These are phyloP conservation scores for Lindbergichthys nudifrons DNA, from an alignment of 2,797 vertebrate genomes.

Conservation along the genomic window DNA sequence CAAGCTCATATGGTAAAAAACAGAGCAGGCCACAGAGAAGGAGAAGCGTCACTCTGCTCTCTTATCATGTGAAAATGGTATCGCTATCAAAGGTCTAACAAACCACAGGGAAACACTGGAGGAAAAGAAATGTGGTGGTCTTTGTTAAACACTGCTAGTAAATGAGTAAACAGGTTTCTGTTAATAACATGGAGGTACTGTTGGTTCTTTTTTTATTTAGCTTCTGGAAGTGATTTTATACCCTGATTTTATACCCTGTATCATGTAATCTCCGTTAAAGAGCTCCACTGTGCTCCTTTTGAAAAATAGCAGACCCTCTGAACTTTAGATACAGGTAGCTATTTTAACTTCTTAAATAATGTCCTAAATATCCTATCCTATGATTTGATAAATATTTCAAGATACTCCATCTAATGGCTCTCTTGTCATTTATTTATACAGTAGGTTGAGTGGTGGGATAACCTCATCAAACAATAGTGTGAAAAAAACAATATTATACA, in stretches of 20 bases:
- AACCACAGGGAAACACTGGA: neutral
- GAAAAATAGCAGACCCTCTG: neutral
- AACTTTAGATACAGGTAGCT: neutral
- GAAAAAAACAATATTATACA: neutral
- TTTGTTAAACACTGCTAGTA: neutral
- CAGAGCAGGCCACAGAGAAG: neutral
- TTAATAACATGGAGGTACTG: neutral
- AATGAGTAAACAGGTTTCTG: neutral
- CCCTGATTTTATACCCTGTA: neutral
- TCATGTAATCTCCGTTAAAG: neutral
- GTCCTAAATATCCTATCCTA: neutral
- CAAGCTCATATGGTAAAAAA: neutral
- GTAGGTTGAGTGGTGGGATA: neutral
- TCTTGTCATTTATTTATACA: neutral
- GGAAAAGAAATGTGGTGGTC: neutral
- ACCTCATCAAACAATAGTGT: neutral
- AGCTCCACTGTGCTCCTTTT: neutral
- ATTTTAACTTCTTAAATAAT: neutral
- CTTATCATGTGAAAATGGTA: constrained; percentile 10
- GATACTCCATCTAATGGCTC: neutral
- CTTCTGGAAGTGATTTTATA: neutral
- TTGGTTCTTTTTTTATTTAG: neutral
- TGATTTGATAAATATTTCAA: neutral
- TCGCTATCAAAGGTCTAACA: neutral
- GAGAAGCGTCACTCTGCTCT: neutral